Percentiles rank a stretch among this genome's conserved stretches.
Evolutionary conservation across 1,140 invertebrate genomes (phyloP).

Genomic region (Sycophila sp.): DNA sequence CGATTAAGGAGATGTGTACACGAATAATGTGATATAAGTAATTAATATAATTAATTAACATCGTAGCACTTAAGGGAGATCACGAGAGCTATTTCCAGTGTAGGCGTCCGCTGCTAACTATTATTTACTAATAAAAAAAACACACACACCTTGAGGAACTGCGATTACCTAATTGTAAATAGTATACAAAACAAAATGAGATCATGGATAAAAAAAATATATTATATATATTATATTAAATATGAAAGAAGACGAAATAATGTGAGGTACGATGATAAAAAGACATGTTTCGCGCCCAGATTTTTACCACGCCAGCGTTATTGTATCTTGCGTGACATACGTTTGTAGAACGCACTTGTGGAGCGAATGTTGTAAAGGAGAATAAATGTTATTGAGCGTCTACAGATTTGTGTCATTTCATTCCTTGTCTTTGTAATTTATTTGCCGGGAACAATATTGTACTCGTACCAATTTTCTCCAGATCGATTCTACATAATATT

Average conservation of each 20-base stretch:
- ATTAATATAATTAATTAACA: slow-evolving; percentile 63
- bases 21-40: slow-evolving; percentile 66
- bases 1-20: slow-evolving; percentile 50
- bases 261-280: slow-evolving; percentile 14
- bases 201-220: slow-evolving; percentile 36
- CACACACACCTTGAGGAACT: slow-evolving; percentile 55
- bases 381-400: slow-evolving; percentile 53
- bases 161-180: slow-evolving; percentile 62
- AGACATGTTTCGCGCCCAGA: slow-evolving; percentile 42
- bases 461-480: background rate
- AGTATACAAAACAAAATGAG: slow-evolving; percentile 54
- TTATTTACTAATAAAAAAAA: slow-evolving; percentile 45
- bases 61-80: slow-evolving; percentile 56
- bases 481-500: background rate
- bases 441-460: background rate
- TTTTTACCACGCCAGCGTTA: slow-evolving; percentile 52
- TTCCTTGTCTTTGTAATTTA: slow-evolving; percentile 17
- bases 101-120: slow-evolving; percentile 57
- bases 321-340: slow-evolving; percentile 54
- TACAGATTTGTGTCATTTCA: slow-evolving; percentile 37
- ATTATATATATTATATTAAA: slow-evolving; percentile 52
- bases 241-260: slow-evolving; percentile 47
- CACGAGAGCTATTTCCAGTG: slow-evolving; percentile 57
- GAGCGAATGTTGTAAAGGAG: slow-evolving; percentile 50
- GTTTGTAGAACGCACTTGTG: slow-evolving; percentile 55